Conservation (phyloP, 2,113 vertebrate species). For the Xenopus laevis region DNA sequence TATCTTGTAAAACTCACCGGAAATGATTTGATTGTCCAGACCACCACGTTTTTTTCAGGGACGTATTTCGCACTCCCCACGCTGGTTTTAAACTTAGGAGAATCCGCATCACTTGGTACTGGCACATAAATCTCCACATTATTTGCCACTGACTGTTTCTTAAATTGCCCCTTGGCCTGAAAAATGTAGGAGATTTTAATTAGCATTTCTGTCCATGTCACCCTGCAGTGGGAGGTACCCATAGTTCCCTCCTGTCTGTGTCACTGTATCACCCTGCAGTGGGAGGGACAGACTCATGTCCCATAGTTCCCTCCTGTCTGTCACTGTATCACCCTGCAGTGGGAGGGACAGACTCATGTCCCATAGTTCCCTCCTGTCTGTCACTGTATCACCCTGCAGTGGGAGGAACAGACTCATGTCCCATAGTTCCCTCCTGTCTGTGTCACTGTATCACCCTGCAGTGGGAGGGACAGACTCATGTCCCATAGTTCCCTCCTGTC, state of each 20-base stretch:
- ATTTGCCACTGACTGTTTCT: constrained; percentile 93
- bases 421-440: too few relatives aligned
- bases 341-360: too few relatives aligned
- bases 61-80: constrained; percentile 82
- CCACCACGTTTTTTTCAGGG: constrained; percentile 82
- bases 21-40: constrained; percentile 94
- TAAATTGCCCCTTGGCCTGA: constrained; percentile 94
- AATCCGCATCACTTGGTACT: constrained; percentile 89
- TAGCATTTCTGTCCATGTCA: background rate
- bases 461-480: too few relatives aligned
- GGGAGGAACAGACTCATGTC: too few relatives aligned
- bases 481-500: too few relatives aligned
- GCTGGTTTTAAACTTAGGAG: constrained; percentile 89
- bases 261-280: too few relatives aligned
- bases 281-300: too few relatives aligned
- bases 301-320: too few relatives aligned
- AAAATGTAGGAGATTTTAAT: background rate
- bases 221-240: background rate
- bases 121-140: constrained; percentile 87
- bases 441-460: too few relatives aligned
- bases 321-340: too few relatives aligned
- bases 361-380: too few relatives aligned
- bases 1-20: constrained; percentile 67
- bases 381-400: too few relatives aligned
- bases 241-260: background rate